Base-by-base conservation (phyloP, 1,140 invertebrate species). In the Leucophenga varia region DNA sequence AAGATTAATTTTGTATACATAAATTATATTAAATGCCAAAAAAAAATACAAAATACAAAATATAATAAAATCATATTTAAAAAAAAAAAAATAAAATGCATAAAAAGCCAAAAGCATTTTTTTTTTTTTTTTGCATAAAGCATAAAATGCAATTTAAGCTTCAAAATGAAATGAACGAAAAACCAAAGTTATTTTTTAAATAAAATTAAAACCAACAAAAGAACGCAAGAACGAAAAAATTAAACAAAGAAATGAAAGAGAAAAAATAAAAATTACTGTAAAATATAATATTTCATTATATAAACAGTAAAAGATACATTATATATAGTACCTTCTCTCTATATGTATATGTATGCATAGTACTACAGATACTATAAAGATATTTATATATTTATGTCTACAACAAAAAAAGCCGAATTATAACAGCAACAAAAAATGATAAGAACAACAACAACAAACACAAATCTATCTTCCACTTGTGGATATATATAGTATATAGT, bases 401-500 rank as follows among this genome's bases (percentile, higher is more conserved):
- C 44, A 49, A 45, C 19, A 48, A 52, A 38, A 19, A 36, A 40
- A 13, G 31, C 47, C 32, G 43, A 49, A 45, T 30, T 44, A 22
- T 30, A 42, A 14, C 28, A 17, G 47, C 17, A 49, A 52, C 31
- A 21, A 42, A 44, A 47, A 35, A 22, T 36, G n/a, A 30, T 10
- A 44, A 34, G n/a, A 30, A 44, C 35, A 10, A 45, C 16, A 30
- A 51, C 39, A 55, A 55, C 49, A 59, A n/a, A 65, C 52, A 60
- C 68, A 68, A 59, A 68, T 54, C 59, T 68, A 61, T 60, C 57
- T 65, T 51, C 57, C 64, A 57, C 64, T 55, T 67, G 63, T 67
- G 61, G 59, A 67, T 67, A 67, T 68, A 30, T 30, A 30, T 30
- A 30, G 12, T 32, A 32, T 32, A 32, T n/a, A 32, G 3, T 32